Conservation (phyloP, 1,140 invertebrate genomes). For the Pararge aegeria region DNA sequence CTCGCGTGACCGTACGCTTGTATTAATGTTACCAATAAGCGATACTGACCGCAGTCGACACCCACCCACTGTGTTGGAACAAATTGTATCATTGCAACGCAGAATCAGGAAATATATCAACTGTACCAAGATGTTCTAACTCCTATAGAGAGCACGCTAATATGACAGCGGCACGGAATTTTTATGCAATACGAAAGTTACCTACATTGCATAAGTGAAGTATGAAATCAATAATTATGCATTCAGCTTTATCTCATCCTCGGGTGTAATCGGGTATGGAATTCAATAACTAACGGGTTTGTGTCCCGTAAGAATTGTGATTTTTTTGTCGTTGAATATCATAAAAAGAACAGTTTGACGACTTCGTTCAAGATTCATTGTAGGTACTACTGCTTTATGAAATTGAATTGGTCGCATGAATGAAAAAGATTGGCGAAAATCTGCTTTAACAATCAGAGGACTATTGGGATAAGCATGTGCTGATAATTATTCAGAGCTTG, state of each 20-base stretch:
- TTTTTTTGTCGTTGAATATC: not conserved
- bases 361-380: not conserved
- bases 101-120: conserved; percentile 44
- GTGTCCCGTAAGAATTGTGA: conserved; percentile 19
- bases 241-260: conserved; percentile 23
- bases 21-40: not conserved
- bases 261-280: conserved; percentile 6
- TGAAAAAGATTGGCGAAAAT: too few species aligned
- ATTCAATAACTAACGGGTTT: conserved; percentile 19
- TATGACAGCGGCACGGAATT: conserved; percentile 31
- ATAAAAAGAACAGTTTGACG: not conserved
- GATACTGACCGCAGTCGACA: conserved; percentile 10
- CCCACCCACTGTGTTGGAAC: conserved; percentile 28
- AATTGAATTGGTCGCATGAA: too few species aligned
- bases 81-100: conserved; percentile 42
- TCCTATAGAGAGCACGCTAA: conserved; percentile 14
- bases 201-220: conserved; percentile 40
- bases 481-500: too few species aligned
- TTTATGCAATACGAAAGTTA: conserved; percentile 40
- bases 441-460: too few species aligned
- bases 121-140: conserved; percentile 22
- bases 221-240: conserved; percentile 38
- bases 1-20: conserved; percentile 35
- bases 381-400: too few species aligned
- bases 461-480: too few species aligned